These are phyloP conservation scores for Teleogryllus oceanicus DNA, from an alignment of 2,888 invertebrate genomes.

Conservation along the genomic window DNA sequence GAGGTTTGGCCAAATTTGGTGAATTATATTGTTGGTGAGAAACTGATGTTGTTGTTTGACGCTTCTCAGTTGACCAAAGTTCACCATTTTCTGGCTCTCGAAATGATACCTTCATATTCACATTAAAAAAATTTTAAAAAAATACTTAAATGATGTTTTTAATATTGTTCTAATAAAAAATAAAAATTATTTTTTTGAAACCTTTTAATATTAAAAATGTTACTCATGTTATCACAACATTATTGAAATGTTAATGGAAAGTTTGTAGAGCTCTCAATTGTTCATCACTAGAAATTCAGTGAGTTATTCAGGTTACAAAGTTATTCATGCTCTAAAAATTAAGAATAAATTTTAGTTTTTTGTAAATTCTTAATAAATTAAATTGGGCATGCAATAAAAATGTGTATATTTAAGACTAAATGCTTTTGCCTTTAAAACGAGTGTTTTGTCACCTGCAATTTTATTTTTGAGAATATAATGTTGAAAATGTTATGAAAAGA, in stretches of 20 bases:
- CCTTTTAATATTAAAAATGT: neutral
- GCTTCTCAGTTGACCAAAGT: conserved; percentile 47
- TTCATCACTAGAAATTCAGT: neutral
- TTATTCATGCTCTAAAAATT: neutral
- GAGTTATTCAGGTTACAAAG: neutral
- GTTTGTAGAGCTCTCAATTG: neutral
- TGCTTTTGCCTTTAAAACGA: neutral
- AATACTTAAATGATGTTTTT: neutral
- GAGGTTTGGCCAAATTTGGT: conserved; percentile 27
- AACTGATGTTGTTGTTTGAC: conserved; percentile 31
- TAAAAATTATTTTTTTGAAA: too few species aligned
- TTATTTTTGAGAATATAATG: neutral
- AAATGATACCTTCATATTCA: conserved; percentile 44
- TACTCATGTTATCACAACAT: neutral
- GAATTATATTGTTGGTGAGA: conserved; percentile 27
- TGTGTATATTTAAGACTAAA: neutral
- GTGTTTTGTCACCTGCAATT: neutral
- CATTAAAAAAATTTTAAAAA: neutral
- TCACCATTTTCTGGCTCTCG: conserved; percentile 47
- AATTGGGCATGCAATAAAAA: neutral
- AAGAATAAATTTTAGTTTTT: neutral
- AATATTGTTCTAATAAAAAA: too few species aligned
- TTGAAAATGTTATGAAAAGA: neutral
- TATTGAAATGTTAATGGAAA: neutral
- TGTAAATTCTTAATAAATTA: neutral